A percentile compares a stretch with the other conserved stretches of the same genome.
phyloP scores from a whole-genome alignment of 2,888 invertebrate genomes.

The Clanis bilineata region DNA sequence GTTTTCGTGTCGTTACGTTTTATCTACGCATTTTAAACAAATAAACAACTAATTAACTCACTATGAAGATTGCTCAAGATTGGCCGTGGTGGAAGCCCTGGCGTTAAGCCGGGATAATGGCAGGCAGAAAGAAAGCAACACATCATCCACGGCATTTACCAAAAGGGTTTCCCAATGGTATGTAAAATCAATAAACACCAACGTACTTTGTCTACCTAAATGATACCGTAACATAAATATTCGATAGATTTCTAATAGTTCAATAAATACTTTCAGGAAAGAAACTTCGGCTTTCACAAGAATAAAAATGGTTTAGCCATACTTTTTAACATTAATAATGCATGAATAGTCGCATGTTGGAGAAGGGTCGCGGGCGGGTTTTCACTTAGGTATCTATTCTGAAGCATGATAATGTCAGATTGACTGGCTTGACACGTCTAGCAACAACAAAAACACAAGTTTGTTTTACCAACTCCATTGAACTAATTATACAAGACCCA shows the following conservation, averaged over 20 bases:
- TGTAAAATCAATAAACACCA: too few species aligned
- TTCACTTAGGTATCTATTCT: slow-evolving; percentile 12
- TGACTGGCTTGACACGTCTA: neutral
- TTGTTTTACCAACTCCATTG: neutral
- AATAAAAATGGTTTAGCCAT: slow-evolving; percentile 25
- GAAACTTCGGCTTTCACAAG: neutral
- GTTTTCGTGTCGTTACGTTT: too few species aligned
- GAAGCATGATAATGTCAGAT: neutral
- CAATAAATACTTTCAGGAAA: neutral
- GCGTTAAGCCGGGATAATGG: too few species aligned
- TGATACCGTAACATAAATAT: neutral
- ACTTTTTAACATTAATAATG: slow-evolving; percentile 8
- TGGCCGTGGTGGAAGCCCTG: too few species aligned
- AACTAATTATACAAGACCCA: neutral
- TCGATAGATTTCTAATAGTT: neutral
- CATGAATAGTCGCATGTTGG: slow-evolving; percentile 12
- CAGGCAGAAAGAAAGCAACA: too few species aligned
- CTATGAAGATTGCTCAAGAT: too few species aligned
- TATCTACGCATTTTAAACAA: too few species aligned
- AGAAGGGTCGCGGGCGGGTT: slow-evolving; percentile 1
- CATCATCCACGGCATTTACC: too few species aligned
- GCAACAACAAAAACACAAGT: neutral
- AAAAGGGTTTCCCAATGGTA: too few species aligned
- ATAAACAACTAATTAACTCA: too few species aligned
- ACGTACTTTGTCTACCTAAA: too few species aligned